phyloP scores from a whole-genome alignment of 2,797 vertebrate genomes.

The Semotilus atromaculatus region DNA sequence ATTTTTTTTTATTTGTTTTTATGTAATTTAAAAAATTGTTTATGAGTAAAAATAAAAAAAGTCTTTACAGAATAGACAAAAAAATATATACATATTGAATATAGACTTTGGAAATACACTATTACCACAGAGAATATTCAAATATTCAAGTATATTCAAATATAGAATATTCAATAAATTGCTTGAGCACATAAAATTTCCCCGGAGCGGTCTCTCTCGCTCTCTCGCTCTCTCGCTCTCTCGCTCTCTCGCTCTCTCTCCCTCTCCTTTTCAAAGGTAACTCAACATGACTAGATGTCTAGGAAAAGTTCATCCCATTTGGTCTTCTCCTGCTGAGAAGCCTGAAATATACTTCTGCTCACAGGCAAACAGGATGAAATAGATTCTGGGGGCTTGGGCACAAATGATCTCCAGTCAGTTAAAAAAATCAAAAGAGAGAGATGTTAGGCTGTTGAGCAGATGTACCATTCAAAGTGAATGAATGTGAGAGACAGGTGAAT shows the following conservation, averaged over 20 bases:
- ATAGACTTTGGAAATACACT: background rate
- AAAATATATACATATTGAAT: background rate
- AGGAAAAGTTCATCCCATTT: slow-evolving; percentile 35
- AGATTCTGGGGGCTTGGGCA: slow-evolving; percentile 11
- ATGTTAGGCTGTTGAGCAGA: slow-evolving; percentile 37
- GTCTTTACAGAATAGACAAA: background rate
- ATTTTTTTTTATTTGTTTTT: no score
- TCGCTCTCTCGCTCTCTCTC: background rate
- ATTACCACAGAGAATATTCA: background rate
- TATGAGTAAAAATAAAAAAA: no score
- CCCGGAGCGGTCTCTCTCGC: background rate
- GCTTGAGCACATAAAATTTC: background rate
- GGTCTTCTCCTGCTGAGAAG: slow-evolving; percentile 26
- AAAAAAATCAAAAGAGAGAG: slow-evolving; percentile 30
- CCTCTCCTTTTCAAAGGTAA: slow-evolving; percentile 7
- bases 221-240: background rate
- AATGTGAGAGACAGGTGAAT: slow-evolving; percentile 24
- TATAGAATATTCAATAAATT: background rate
- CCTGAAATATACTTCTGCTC: slow-evolving; percentile 27
- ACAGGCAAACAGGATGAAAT: slow-evolving; percentile 28
- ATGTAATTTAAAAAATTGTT: no score
- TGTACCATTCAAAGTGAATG: slow-evolving; percentile 21
- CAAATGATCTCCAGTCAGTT: slow-evolving; percentile 30
- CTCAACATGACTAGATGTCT: slow-evolving; percentile 19
- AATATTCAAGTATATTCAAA: no score